A percentile compares a stretch with the other conserved stretches of the same genome.
Evolutionary conservation across 2,888 invertebrate species (phyloP).

Genomic region (Papilio gigon): DNA sequence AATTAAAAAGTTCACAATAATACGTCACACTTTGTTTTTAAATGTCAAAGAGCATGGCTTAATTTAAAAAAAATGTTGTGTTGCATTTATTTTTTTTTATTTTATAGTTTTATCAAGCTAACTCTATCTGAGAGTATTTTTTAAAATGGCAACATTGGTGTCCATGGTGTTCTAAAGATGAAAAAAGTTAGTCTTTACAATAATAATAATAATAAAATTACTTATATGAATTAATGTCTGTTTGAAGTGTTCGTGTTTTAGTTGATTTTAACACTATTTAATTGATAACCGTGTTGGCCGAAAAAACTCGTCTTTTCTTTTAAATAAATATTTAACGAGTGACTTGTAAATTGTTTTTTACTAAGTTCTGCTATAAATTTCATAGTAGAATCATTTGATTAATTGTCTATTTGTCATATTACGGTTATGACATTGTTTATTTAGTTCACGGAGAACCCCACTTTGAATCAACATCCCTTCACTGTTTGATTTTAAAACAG

Average conservation of each 20-base stretch:
- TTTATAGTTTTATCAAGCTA: no score
- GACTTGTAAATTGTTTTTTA: neutral
- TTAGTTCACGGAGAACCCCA: conserved; percentile 32
- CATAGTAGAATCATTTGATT: neutral
- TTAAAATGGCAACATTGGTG: neutral
- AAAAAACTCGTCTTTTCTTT: no score
- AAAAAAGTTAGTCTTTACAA: no score
- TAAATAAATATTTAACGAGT: no score
- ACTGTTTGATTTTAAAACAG: conserved; percentile 39
- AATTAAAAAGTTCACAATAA: neutral
- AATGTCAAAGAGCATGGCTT: neutral
- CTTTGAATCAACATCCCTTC: conserved; percentile 39
- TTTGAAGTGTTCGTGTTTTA: no score
- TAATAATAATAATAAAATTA: no score
- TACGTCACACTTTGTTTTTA: neutral
- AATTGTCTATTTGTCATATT: conserved; percentile 26
- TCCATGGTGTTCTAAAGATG: no score
- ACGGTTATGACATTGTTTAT: conserved; percentile 35
- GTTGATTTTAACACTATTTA: no score
- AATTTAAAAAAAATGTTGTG: neutral
- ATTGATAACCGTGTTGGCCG: no score
- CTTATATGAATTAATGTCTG: no score
- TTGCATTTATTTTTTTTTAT: no score
- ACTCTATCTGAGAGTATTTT: neutral
- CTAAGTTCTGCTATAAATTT: neutral